Evolutionary conservation across 1,140 invertebrate species (phyloP).

Genomic region (Diachasma alloeum): DNA sequence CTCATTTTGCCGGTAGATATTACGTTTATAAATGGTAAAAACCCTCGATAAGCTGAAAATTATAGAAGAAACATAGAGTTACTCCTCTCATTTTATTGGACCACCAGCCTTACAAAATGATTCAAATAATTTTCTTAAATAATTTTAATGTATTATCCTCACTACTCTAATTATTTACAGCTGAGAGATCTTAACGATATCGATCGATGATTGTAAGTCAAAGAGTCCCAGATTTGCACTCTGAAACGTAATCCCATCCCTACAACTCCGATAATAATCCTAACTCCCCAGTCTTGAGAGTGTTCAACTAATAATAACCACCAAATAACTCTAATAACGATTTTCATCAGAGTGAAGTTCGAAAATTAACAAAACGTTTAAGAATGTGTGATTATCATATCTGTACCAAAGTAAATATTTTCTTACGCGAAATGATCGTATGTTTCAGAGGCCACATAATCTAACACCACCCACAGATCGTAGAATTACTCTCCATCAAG

Average conservation of each 20-base stretch:
- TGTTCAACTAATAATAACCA: background rate
- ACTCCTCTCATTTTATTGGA: too few relatives aligned
- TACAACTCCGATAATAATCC: background rate
- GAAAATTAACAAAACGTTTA: background rate
- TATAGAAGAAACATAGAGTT: too few relatives aligned
- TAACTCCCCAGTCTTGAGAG: background rate
- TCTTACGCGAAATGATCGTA: constrained; percentile 2
- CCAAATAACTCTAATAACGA: background rate
- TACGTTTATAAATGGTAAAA: too few relatives aligned
- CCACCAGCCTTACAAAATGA: too few relatives aligned
- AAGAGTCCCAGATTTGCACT: background rate
- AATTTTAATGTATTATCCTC: constrained; percentile 14
- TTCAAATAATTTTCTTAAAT: too few relatives aligned
- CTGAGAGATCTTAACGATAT: constrained; percentile 42
- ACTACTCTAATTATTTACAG: constrained; percentile 42
- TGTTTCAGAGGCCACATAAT: constrained; percentile 34
- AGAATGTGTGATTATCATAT: background rate
- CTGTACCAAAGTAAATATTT: background rate
- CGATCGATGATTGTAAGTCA: constrained; percentile 40
- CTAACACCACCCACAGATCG: background rate
- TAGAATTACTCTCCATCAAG: constrained; percentile 1
- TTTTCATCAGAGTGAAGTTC: background rate
- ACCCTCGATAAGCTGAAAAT: too few relatives aligned
- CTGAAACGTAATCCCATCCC: background rate
- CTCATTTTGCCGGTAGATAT: too few relatives aligned